A percentile compares a stretch with the other conserved stretches of the same genome.
These are phyloP conservation scores for Hippoglossus stenolepis DNA, from an alignment of 2,113 vertebrate genomes.

Conservation along the genomic window DNA sequence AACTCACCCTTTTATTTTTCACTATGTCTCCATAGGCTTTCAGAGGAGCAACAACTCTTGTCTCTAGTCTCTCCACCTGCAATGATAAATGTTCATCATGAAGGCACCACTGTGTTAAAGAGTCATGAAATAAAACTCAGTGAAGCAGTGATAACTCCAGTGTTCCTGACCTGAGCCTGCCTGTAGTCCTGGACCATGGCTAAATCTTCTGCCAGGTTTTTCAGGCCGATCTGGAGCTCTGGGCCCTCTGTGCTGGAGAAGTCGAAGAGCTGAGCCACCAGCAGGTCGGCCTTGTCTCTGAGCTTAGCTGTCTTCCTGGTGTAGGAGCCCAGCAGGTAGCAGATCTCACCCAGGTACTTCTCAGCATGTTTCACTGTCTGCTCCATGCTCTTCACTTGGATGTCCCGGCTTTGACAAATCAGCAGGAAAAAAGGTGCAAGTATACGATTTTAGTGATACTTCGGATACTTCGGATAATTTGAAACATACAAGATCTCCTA, in stretches of 20 bases:
- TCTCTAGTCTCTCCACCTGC: slow-evolving; percentile 84
- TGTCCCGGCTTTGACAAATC: slow-evolving; percentile 52
- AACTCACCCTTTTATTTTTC: slow-evolving; percentile 82
- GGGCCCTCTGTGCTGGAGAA: slow-evolving; percentile 74
- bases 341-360: slow-evolving; percentile 82
- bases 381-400: slow-evolving; percentile 78
- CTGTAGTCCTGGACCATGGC: slow-evolving; percentile 88
- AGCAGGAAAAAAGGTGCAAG: background rate
- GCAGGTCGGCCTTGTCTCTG: slow-evolving; percentile 77
- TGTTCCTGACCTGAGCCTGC: slow-evolving; percentile 82
- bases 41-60: slow-evolving; percentile 78
- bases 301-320: slow-evolving; percentile 82
- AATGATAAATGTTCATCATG: background rate
- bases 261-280: slow-evolving; percentile 78
- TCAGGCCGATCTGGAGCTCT: slow-evolving; percentile 68
- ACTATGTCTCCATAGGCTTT: slow-evolving; percentile 76
- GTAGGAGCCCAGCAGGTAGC: slow-evolving; percentile 77
- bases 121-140: background rate
- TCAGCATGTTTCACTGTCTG: slow-evolving; percentile 66
- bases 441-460: background rate
- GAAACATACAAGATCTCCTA: slow-evolving; percentile 26
- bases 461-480: too few relatives aligned
- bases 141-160: background rate
- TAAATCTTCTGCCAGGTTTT: slow-evolving; percentile 82
- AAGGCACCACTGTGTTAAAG: background rate